These are phyloP conservation scores for Tinamus guttatus DNA, from an alignment of 2,113 vertebrate genomes.

Conservation along the genomic window DNA sequence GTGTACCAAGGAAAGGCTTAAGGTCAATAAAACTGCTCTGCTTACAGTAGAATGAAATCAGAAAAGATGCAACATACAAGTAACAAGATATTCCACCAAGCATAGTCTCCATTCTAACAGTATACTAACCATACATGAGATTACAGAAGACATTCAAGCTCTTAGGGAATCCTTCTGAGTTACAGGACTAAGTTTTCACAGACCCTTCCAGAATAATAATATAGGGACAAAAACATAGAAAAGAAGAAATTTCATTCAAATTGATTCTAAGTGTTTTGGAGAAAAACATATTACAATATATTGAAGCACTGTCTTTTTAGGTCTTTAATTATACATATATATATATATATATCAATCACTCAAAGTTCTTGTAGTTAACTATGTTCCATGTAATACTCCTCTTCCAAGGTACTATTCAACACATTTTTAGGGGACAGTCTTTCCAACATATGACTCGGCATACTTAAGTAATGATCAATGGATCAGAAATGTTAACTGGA, in stretches of 20 bases:
- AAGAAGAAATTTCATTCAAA: not conserved
- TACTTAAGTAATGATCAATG: not conserved
- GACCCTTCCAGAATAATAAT: not conserved
- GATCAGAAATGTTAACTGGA: not conserved
- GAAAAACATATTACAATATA: not conserved
- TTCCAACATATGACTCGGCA: not conserved
- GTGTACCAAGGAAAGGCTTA: not conserved
- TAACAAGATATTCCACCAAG: not conserved
- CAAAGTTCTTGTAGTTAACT: no score
- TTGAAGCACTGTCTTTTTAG: not conserved
- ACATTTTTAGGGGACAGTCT: not conserved
- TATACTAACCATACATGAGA: not conserved
- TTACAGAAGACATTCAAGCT: not conserved
- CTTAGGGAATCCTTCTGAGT: not conserved
- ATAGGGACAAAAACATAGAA: not conserved
- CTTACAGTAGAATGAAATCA: not conserved
- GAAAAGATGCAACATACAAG: not conserved
- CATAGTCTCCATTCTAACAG: not conserved
- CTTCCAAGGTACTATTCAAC: not conserved
- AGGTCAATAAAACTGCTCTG: not conserved
- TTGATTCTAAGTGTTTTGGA: not conserved
- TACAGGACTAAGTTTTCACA: not conserved
- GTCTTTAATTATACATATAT: no score
- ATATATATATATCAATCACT: no score
- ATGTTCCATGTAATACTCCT: rapidly evolving